Base-by-base conservation (phyloP, 1,140 invertebrate species). In the Camponotus vicinus region DNA sequence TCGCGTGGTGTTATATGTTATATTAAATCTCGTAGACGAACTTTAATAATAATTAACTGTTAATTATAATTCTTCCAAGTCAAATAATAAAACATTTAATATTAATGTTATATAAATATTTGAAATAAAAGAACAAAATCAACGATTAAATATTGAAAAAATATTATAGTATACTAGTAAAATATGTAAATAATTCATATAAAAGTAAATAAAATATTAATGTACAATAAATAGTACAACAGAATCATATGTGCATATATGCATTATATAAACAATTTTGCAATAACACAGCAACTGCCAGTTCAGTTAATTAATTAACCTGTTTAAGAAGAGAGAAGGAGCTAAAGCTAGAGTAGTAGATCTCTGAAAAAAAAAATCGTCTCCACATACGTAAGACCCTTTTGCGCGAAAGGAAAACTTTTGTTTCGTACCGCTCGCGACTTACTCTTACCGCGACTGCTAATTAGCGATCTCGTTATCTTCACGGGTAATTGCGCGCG, bases 381-480 rank as follows among this genome's bases (percentile, higher is more conserved):
- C 61, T 5, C 15, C 55, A 18, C 27, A 6, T 5, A n/a, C 4
- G n/a, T 32, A 40, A 9, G 5, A 1, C 9, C 18, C 45, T 42
- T 52, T 55, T 49, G n/a, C 57, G 42, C 15, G 11, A 15, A n/a
- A n/a, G 6, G 27, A 37, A 37, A 1, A 6, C n/a, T 40, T 61
- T 80, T 55, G 37, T 75, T 61, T 61, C 61, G 1, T 2, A 7
- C 1, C 13, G 40, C 49, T 57, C 57, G 42, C 34, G 52, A 21
- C 69, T 37, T 27, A 27, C 27, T 76, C 21, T 49, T 61, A 49
- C 34, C 69, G 55, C 59, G 27, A 85, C 63, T 77, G 69, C 73
- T 89, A 89, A 89, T 89, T 89, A 89, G 89, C 88, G 49, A 83
- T 89, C 84, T 89, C 84, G 77, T 89, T 89, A 89, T 89, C 77